These are phyloP conservation scores for Todiramphus chloris DNA, from an alignment of 2,113 vertebrate species.

Conservation along the genomic window DNA sequence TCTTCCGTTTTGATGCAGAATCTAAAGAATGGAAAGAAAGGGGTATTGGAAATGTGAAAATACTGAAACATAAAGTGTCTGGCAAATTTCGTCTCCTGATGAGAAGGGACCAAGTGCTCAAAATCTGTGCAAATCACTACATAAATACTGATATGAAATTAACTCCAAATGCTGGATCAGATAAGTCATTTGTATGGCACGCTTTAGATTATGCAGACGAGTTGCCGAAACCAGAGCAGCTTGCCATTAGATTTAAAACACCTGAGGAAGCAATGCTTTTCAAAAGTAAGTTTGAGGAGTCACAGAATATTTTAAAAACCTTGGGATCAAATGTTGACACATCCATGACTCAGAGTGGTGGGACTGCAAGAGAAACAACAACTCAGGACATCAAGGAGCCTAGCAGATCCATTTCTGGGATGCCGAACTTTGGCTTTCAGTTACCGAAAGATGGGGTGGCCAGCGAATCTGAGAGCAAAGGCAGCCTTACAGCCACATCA, in stretches of 20 bases:
- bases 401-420: slow-evolving; percentile 43
- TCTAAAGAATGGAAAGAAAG: slow-evolving; percentile 98
- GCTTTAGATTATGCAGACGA: slow-evolving; percentile 97
- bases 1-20: slow-evolving; percentile 92
- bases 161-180: slow-evolving; percentile 89
- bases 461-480: slow-evolving; percentile 59
- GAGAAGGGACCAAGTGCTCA: slow-evolving; percentile 96
- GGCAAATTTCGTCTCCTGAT: slow-evolving; percentile 94
- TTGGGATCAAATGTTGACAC: slow-evolving; percentile 32
- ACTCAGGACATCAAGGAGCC: slow-evolving; percentile 52
- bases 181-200: slow-evolving; percentile 97
- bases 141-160: slow-evolving; percentile 92
- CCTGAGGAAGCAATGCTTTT: slow-evolving; percentile 92
- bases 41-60: slow-evolving; percentile 93
- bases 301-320: slow-evolving; percentile 78
- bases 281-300: slow-evolving; percentile 92
- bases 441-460: slow-evolving; percentile 78
- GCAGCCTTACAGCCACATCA: not conserved
- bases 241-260: slow-evolving; percentile 97
- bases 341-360: slow-evolving; percentile 11
- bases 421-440: slow-evolving; percentile 73
- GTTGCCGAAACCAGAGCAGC: slow-evolving; percentile 88
- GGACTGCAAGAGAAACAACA: slow-evolving; percentile 40
- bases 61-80: slow-evolving; percentile 90
- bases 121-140: slow-evolving; percentile 98